Conservation (phyloP, 2,888 invertebrate species). For the Drosophila infuscata region DNA sequence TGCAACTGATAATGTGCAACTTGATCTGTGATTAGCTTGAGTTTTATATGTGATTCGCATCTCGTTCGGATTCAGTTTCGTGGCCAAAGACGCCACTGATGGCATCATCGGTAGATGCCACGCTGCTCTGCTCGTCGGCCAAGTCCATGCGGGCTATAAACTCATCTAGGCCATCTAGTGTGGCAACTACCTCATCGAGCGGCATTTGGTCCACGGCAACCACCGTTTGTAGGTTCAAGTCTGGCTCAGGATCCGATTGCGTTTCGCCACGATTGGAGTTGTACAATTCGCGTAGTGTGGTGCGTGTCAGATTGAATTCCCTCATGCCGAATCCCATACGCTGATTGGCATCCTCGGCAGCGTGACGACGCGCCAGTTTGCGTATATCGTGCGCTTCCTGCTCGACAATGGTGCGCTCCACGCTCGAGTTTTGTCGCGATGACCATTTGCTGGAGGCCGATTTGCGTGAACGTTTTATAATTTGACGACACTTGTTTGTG, state of each 20-base stretch:
- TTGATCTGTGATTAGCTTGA: not conserved
- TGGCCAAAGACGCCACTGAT: conserved; percentile 47
- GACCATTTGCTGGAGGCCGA: conserved; percentile 76
- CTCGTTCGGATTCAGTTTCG: not conserved
- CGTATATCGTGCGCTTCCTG: conserved; percentile 59
- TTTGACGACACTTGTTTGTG: conserved; percentile 86
- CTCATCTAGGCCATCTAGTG: conserved; percentile 60
- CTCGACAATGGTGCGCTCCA: conserved; percentile 50
- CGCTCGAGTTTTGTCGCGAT: conserved; percentile 68
- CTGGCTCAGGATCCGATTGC: not conserved
- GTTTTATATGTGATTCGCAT: not conserved
- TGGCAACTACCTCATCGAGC: conserved; percentile 33
- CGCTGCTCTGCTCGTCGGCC: conserved; percentile 7
- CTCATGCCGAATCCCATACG: conserved; percentile 78
- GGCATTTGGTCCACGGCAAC: conserved; percentile 10
- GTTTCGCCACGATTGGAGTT: conserved; percentile 22
- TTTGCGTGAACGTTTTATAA: conserved; percentile 77
- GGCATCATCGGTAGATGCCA: conserved; percentile 4
- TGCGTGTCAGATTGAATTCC: conserved; percentile 82
- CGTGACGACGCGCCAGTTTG: conserved; percentile 60
- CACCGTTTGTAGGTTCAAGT: not conserved
- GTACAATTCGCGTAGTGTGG: conserved; percentile 82
- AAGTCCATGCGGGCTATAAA: conserved; percentile 50
- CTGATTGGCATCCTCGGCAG: conserved; percentile 56
- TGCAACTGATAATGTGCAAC: not conserved